Percentiles rank a stretch among this genome's conserved stretches.
phyloP scores from a whole-genome alignment of 2,113 vertebrate genomes.

The Rhegmatorhina hoffmannsi region DNA sequence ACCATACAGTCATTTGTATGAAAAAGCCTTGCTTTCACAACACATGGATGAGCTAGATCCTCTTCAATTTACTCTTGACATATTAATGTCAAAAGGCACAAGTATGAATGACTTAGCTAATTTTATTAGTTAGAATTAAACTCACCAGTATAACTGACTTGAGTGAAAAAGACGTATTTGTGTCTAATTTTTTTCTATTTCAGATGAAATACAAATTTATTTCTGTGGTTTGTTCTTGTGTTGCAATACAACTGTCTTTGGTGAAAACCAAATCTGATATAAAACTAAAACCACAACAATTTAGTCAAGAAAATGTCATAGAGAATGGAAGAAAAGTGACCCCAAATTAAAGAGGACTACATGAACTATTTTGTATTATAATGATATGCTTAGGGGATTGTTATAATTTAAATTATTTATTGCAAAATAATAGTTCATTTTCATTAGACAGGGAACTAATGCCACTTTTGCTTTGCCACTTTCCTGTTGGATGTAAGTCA shows the following conservation, averaged over 20 bases:
- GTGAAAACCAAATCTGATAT: constrained; percentile 17
- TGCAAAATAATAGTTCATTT: constrained; percentile 55
- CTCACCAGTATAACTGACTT: background rate
- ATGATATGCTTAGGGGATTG: constrained; percentile 13
- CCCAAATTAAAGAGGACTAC: background rate
- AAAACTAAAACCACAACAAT: background rate
- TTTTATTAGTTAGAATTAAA: background rate
- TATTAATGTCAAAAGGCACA: constrained; percentile 16
- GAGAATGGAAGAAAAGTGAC: background rate
- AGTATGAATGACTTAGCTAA: background rate
- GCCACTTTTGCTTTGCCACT: constrained; percentile 62
- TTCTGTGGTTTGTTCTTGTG: background rate
- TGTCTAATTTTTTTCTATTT: background rate
- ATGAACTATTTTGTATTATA: background rate
- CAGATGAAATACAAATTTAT: background rate
- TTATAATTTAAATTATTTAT: constrained; percentile 34
- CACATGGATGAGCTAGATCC: constrained; percentile 21
- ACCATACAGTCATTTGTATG: background rate
- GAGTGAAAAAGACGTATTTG: background rate
- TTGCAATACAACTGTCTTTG: constrained; percentile 1
- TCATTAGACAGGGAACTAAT: constrained; percentile 66
- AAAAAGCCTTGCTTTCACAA: constrained; percentile 42
- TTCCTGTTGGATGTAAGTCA: constrained; percentile 62
- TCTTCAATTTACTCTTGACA: constrained; percentile 39
- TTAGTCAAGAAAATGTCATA: background rate